A percentile compares a stretch with the other conserved stretches of the same genome.
Evolutionary conservation across 2,113 vertebrate species (phyloP).

Genomic region (Elaphurus davidianus): DNA sequence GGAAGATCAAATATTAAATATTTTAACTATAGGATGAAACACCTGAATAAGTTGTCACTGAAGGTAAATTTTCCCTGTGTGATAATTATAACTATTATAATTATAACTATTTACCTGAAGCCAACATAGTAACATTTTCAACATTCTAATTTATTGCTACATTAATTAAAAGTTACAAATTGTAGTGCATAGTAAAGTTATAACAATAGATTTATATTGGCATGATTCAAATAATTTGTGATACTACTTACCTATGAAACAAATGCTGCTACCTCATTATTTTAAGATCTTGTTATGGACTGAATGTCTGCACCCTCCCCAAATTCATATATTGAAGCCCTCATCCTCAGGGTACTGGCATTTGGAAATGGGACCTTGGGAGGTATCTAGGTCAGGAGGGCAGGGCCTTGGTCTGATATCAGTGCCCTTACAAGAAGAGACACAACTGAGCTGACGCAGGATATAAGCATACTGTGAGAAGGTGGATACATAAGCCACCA

Average conservation of each 20-base stretch:
- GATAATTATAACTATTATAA: not conserved
- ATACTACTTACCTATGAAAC: not conserved
- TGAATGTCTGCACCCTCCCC: not conserved
- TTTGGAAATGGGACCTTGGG: not conserved
- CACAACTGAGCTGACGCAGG: not conserved
- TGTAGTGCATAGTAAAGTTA: not conserved
- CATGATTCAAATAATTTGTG: not conserved
- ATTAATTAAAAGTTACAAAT: constrained; percentile 20
- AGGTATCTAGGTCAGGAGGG: not conserved
- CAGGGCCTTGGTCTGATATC: not conserved
- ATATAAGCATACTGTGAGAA: not conserved
- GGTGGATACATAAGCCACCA: fast-evolving
- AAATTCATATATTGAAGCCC: not conserved
- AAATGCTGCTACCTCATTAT: not conserved
- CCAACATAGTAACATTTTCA: not conserved
- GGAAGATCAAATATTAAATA: not conserved
- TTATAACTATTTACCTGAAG: not conserved
- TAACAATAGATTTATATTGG: not conserved
- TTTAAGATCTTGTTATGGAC: not conserved
- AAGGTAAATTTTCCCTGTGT: not conserved
- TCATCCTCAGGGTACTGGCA: no score
- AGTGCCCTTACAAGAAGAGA: not conserved
- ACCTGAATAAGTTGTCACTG: not conserved
- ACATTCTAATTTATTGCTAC: not conserved
- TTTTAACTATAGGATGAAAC: not conserved